These are phyloP conservation scores for Siderastrea radians DNA, from an alignment of 92 coral and sea anemone genomes.

Conservation along the genomic window DNA sequence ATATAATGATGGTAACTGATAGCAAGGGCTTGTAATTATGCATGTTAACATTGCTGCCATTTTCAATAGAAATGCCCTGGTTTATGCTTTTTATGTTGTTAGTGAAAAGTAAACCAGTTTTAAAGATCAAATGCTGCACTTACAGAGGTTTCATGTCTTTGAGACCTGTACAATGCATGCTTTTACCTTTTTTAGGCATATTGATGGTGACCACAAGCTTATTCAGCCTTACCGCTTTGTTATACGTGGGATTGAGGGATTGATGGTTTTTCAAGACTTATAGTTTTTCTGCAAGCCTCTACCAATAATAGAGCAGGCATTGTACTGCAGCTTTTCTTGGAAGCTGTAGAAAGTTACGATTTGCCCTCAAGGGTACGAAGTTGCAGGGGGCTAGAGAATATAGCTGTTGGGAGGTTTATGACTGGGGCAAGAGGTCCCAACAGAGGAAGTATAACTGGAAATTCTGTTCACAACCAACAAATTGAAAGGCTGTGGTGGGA, in stretches of 20 bases:
- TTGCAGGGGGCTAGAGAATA: slow-evolving; percentile 49
- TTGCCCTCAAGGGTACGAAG: slow-evolving; percentile 62
- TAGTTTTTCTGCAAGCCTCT: slow-evolving; percentile 52
- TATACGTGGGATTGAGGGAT: slow-evolving; percentile 71
- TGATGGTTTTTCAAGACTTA: slow-evolving; percentile 57
- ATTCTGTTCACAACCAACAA: slow-evolving; percentile 61
- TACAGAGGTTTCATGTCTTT: background rate
- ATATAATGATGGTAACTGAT: too few species aligned
- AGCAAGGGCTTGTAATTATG: too few species aligned
- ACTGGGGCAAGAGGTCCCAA: slow-evolving; percentile 54
- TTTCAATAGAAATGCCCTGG: too few species aligned
- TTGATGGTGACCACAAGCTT: slow-evolving; percentile 68
- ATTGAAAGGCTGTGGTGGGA: slow-evolving; percentile 73
- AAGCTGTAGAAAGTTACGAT: slow-evolving; percentile 42
- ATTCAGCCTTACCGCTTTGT: slow-evolving; percentile 70
- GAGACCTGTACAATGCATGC: background rate
- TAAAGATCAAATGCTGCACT: background rate
- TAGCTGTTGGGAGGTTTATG: slow-evolving; percentile 49
- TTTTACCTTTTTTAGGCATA: slow-evolving; percentile 52
- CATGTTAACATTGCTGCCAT: too few species aligned
- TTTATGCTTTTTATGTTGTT: too few species aligned
- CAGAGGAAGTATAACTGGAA: slow-evolving; percentile 62
- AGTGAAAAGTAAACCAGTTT: background rate
- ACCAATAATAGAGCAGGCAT: slow-evolving; percentile 62
- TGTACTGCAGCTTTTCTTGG: slow-evolving; percentile 43